Evolutionary conservation across 2,797 vertebrate species (phyloP), one percentile per base, ranked within the genome.

Genomic region (Syndactyla subalaris): DNA sequence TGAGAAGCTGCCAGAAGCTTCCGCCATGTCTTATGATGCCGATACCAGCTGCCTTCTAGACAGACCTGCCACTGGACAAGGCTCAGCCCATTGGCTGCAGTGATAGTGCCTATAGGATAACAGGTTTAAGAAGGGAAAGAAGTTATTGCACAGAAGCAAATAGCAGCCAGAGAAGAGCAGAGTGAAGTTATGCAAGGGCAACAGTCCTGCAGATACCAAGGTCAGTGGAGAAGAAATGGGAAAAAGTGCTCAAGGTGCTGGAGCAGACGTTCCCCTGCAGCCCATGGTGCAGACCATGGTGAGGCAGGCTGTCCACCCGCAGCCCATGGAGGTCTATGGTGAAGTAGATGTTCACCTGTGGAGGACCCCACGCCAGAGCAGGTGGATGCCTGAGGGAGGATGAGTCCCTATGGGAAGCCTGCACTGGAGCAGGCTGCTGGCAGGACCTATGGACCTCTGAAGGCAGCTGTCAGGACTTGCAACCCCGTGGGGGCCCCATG

Each of bases 191-290:
- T 30, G 21, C 18, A 11, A 49, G 1, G 26, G 32, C 12, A 49
- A 23, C 22, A 63, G 26, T 14, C 58, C 21, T 3, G 1, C 14
- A 61, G 21, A 9, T 26, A 54, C 12, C 14, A 19, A 52, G 30
- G 26, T 16, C 62, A 36, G 26, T 54, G 39, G 54, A 75, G 62
- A 36, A 67, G 30, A 48, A 65, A 32, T 2, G 34, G 41, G 9
- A 75, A 21, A 14, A 54, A 18, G 6, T 30, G 34, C 7, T 54
- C 14, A 7, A 32, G 26, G 27, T 0, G 0, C 34, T 32, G 46
- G 18, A 74, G 17, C 14, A 54, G 20, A 32, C 39, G 23, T 41
- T 81, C 30, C 22, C 14, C 8, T 36, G 14, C 2, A 48, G 70
- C 21, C 10, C 18, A 27, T 32, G 30, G 30, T 27, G 34, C 24